phyloP scores from a whole-genome alignment of 1,140 invertebrate genomes.

The Drosophila teissieri region DNA sequence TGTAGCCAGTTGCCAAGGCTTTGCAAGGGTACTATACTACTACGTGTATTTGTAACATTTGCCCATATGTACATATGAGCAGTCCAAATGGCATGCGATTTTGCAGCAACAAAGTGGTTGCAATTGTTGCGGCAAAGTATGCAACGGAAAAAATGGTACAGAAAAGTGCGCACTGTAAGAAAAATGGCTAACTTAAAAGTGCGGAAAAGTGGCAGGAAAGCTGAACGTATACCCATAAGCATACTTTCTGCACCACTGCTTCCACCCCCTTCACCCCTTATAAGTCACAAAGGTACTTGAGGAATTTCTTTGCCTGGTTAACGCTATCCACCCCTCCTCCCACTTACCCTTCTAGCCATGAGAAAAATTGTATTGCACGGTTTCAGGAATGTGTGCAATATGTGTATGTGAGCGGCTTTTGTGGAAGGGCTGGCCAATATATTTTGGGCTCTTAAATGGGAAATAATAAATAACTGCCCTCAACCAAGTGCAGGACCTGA shows the following conservation, averaged over 20 bases:
- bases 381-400: background rate
- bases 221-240: constrained; percentile 12
- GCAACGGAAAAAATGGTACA: constrained; percentile 44
- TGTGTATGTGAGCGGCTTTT: constrained; percentile 30
- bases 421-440: constrained; percentile 37
- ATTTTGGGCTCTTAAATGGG: constrained; percentile 12
- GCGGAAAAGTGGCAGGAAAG: constrained; percentile 1
- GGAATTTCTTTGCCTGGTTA: constrained; percentile 73
- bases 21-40: constrained; percentile 24
- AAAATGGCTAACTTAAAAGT: constrained; percentile 48
- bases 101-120: constrained; percentile 42
- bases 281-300: constrained; percentile 57
- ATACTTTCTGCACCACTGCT: constrained; percentile 36
- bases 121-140: constrained; percentile 69
- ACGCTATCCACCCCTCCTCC: constrained; percentile 14
- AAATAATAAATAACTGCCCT: constrained; percentile 11
- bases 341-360: constrained; percentile 15
- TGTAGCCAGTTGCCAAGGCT: constrained; percentile 12
- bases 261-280: constrained; percentile 12
- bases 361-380: constrained; percentile 58
- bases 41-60: constrained; percentile 5
- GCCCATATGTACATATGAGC: constrained; percentile 19
- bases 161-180: constrained; percentile 41
- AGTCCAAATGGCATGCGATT: constrained; percentile 61
- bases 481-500: constrained; percentile 16